These are phyloP conservation scores for Poeciliopsis turneri DNA, from an alignment of 2,797 vertebrate genomes.

Conservation along the genomic window DNA sequence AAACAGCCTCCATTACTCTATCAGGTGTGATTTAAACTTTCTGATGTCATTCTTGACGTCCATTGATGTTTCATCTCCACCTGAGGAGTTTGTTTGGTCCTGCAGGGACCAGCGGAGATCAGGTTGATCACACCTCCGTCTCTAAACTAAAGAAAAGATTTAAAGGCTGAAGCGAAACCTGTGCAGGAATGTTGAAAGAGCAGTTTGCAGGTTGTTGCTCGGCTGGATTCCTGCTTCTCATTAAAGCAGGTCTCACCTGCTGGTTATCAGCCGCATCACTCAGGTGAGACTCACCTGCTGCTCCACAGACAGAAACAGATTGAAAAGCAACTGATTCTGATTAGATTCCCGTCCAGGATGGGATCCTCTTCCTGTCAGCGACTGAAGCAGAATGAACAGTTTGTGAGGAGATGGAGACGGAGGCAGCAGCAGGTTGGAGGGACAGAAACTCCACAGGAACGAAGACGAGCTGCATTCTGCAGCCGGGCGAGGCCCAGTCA, in stretches of 20 bases:
- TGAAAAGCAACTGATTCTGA: not conserved
- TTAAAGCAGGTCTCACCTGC: not conserved
- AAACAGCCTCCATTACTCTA: not conserved
- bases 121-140: not conserved
- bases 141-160: not conserved
- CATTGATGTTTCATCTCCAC: not conserved
- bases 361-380: not conserved
- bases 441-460: slow-evolving; percentile 23
- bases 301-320: not conserved
- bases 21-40: not conserved
- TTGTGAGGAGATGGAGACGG: not conserved
- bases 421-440: slow-evolving; percentile 14
- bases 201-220: not conserved
- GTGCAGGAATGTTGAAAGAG: not conserved
- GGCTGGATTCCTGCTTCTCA: not conserved
- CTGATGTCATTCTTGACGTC: not conserved
- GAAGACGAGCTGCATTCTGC: slow-evolving; percentile 19
- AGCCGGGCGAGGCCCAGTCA: slow-evolving; percentile 5
- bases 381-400: not conserved
- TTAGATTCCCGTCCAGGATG: not conserved
- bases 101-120: not conserved
- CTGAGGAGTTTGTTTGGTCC: not conserved
- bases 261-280: slow-evolving; percentile 11
- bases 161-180: not conserved
- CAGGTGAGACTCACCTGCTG: slow-evolving; percentile 8